These are phyloP conservation scores for Coccyzus lansbergi DNA, from an alignment of 2,797 vertebrate genomes.

Conservation along the genomic window DNA sequence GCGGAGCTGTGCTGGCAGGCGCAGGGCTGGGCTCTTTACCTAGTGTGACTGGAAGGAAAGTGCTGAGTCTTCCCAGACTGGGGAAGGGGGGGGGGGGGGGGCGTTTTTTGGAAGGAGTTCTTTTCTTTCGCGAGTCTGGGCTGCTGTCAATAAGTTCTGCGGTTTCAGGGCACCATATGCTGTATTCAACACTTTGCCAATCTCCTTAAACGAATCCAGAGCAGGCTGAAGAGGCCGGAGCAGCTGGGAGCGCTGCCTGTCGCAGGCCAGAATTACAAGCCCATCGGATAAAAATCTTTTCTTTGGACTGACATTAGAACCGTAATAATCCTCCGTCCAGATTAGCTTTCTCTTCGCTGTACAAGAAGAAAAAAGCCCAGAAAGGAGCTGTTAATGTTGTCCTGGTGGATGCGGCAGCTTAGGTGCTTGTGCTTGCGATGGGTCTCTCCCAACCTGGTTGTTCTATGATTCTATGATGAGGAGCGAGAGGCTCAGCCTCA, in stretches of 20 bases:
- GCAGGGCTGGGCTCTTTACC: not conserved
- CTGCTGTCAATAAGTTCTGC: slow-evolving; percentile 66
- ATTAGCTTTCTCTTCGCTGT: not conserved
- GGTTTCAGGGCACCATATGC: slow-evolving; percentile 70
- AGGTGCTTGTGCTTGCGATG: not conserved
- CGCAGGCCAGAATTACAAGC: not conserved
- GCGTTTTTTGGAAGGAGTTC: slow-evolving; percentile 51
- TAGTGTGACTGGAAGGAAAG: slow-evolving; percentile 17
- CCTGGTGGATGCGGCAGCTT: not conserved
- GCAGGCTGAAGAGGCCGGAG: slow-evolving; percentile 8
- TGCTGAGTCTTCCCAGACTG: slow-evolving; percentile 18
- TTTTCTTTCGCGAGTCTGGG: slow-evolving; percentile 45
- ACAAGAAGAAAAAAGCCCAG: not conserved
- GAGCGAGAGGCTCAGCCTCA: not conserved
- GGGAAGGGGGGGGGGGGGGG: too few species aligned
- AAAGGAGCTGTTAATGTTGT: not conserved
- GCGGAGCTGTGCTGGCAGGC: fast-evolving
- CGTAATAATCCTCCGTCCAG: not conserved
- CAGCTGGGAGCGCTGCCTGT: slow-evolving; percentile 48
- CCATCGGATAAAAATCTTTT: not conserved
- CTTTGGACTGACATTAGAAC: slow-evolving; percentile 14
- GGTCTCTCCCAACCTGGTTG: too few species aligned
- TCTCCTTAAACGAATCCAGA: slow-evolving; percentile 55
- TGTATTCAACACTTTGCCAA: slow-evolving; percentile 67
- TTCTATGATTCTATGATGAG: too few species aligned